Evolutionary conservation across 2,113 vertebrate species (phyloP).

Genomic region (Cyrtonyx montezumae): DNA sequence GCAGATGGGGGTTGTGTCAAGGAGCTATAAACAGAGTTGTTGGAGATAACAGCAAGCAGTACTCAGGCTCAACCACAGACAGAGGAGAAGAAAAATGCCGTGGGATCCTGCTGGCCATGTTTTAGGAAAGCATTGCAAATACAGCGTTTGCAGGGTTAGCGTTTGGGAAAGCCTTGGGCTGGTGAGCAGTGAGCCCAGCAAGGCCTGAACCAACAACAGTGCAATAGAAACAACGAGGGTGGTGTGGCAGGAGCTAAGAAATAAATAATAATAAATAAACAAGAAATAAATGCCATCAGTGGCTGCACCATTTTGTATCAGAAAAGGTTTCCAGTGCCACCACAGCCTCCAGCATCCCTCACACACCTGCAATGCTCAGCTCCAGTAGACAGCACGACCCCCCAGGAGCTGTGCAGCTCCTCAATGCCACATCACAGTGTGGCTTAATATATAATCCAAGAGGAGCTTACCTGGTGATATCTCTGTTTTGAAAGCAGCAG

Average conservation of each 20-base stretch:
- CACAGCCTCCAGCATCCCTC: rapidly evolving
- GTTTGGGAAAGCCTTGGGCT: background rate
- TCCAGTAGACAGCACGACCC: rapidly evolving
- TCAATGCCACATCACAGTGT: rapidly evolving
- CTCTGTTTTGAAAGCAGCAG: slow-evolving; percentile 8
- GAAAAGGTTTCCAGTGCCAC: background rate
- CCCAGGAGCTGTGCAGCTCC: rapidly evolving
- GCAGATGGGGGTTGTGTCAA: slow-evolving; percentile 15
- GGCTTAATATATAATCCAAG: background rate
- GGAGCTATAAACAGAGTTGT: slow-evolving; percentile 40
- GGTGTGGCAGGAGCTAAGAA: background rate
- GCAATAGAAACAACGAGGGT: background rate
- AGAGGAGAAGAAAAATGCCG: background rate
- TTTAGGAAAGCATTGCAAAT: background rate
- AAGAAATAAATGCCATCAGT: background rate
- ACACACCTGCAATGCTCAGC: rapidly evolving
- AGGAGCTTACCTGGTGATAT: slow-evolving; percentile 34
- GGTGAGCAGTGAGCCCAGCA: background rate
- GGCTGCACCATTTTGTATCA: background rate
- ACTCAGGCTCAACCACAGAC: background rate
- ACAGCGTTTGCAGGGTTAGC: background rate
- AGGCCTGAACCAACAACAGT: background rate
- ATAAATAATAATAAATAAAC: background rate
- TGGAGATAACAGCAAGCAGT: background rate
- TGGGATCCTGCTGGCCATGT: background rate